Conservation (phyloP, 1,140 invertebrate genomes). For the Archegozetes longisetosus region DNA sequence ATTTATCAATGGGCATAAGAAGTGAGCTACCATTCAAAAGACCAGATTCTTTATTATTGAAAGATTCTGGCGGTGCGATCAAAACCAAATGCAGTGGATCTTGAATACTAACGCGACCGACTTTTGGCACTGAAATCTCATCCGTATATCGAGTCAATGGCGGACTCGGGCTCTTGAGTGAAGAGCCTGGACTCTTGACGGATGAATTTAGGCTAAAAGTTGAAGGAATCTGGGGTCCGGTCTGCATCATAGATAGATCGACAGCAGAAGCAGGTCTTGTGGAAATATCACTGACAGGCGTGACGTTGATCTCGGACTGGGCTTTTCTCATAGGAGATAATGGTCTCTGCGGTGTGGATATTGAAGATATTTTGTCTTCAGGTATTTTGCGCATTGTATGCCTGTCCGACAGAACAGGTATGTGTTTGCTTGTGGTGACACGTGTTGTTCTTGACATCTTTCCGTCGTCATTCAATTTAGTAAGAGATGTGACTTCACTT, state of each 20-base stretch:
- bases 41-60: not conserved
- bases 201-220: not conserved
- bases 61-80: not conserved
- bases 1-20: not conserved
- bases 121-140: not conserved
- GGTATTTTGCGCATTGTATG: not conserved
- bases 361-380: not conserved
- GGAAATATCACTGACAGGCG: not conserved
- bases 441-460: not conserved
- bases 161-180: not conserved
- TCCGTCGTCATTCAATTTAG: not conserved
- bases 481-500: constrained; percentile 2
- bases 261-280: constrained; percentile 2
- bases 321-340: not conserved
- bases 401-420: not conserved
- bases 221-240: not conserved
- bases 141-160: not conserved
- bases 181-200: not conserved
- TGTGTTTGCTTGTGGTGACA: not conserved
- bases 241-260: not conserved
- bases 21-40: not conserved
- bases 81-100: not conserved
- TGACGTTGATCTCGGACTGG: not conserved
- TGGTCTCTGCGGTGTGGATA: not conserved
- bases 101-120: not conserved